Conservation (phyloP, 2,888 invertebrate genomes). For the Drosophila maculinotata region DNA sequence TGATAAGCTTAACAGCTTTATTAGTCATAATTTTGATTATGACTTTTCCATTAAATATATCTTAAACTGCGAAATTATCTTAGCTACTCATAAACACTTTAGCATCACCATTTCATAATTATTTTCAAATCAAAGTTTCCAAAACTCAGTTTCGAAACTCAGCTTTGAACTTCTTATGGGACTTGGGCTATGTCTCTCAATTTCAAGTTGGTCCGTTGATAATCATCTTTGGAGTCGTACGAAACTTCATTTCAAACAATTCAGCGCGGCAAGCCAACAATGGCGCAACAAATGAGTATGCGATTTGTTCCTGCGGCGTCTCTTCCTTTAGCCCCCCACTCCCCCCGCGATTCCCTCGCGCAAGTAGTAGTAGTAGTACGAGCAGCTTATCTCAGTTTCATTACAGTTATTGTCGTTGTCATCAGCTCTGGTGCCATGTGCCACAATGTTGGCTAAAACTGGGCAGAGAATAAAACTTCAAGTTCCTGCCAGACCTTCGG, state of each 20-base stretch:
- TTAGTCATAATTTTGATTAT: too few species aligned
- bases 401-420: conserved; percentile 80
- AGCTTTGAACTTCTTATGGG: conserved; percentile 15
- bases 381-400: conserved; percentile 77
- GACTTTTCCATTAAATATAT: too few species aligned
- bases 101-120: conserved; percentile 20
- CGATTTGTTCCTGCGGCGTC: conserved; percentile 61
- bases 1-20: too few species aligned
- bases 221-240: conserved; percentile 58
- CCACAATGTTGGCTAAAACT: conserved; percentile 67
- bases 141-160: conserved; percentile 24
- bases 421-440: conserved; percentile 71
- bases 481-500: conserved; percentile 37
- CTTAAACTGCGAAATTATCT: too few species aligned
- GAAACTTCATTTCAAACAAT: conserved; percentile 64
- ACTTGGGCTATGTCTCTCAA: conserved; percentile 22
- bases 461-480: conserved; percentile 52
- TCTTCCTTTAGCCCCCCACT: not conserved
- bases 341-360: not conserved
- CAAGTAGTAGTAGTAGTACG: conserved; percentile 8
- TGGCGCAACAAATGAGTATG: conserved; percentile 75
- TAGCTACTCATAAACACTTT: not conserved
- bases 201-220: conserved; percentile 48
- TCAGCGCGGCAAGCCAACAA: conserved; percentile 55
- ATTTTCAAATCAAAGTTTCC: conserved; percentile 33